Percentiles rank a stretch among this genome's conserved stretches.
phyloP scores from a whole-genome alignment of 23 tunicate genomes.

The Phallusia fumigata region DNA sequence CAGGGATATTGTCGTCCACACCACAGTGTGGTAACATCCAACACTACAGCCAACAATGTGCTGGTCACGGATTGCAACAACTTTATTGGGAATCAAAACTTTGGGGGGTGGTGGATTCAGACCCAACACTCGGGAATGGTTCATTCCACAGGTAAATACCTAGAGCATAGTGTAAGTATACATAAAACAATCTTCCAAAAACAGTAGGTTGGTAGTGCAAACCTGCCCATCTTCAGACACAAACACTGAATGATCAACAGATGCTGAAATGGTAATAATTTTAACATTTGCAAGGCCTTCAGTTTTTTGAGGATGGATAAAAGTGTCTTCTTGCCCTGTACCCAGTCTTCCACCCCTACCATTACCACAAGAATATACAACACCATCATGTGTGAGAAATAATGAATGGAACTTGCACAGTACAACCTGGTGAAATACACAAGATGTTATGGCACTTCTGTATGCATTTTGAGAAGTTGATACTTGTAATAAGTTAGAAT shows the following conservation, averaged over 20 bases:
- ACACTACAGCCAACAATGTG: constrained; percentile 65
- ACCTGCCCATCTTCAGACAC: constrained; percentile 62
- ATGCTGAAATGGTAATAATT: constrained; percentile 21
- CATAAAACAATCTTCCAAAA: background rate
- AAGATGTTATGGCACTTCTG: no score
- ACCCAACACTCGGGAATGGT: constrained; percentile 49
- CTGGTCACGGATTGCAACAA: constrained; percentile 18
- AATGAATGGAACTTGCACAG: constrained; percentile 74
- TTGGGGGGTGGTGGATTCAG: constrained; percentile 39
- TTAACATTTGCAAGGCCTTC: constrained; percentile 12
- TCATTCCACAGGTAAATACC: constrained; percentile 62
- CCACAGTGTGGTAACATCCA: constrained; percentile 68
- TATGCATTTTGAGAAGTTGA: no score
- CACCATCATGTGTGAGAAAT: constrained; percentile 58
- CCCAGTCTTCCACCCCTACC: constrained; percentile 86
- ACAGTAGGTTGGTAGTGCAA: background rate
- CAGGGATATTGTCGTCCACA: constrained; percentile 64
- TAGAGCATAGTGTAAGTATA: background rate
- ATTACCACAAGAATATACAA: constrained; percentile 77
- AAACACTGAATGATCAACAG: constrained; percentile 71
- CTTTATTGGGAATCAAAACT: constrained; percentile 25
- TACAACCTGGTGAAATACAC: constrained; percentile 34
- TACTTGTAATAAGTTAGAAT: no score
- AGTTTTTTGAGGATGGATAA: constrained; percentile 62
- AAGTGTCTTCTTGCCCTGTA: constrained; percentile 47